Base-by-base conservation (phyloP, 1,140 invertebrate species). In the Saccostrea echinata region DNA sequence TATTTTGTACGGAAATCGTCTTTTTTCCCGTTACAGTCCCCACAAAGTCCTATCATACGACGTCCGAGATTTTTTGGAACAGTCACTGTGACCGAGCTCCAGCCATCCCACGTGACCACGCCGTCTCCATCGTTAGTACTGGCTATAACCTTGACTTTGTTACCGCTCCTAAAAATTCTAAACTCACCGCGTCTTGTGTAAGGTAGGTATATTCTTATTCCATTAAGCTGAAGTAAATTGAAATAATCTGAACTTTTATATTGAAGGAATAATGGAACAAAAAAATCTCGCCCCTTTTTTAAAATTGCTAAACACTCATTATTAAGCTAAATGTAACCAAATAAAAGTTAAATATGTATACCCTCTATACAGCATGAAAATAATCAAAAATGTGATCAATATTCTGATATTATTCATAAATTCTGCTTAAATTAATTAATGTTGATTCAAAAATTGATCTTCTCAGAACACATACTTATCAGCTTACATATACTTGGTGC, bases 1-100 rank as follows among this genome's bases (percentile, higher is more conserved):
- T 86, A 30, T 51, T 43, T 81, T 11, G 84, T 84, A 9, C 53
- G 35, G 4, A 71, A 24, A 84, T 96, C 95, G 91, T 98, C 89
- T 33, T 61, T 33, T 13, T 80, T 88, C 16, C 90, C 90, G 85
- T 92, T 98, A 94, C 97, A 98, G 93, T 98, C 98, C 0, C 98
- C 98, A 93, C 98, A 99, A 0, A 99, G 94, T 35, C 98, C 98
- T 92, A 97, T 98, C 11, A 98, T 92, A 88, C 96, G 96, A 18
- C 96, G 96, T 93, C 97, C 97, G 94, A 97, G 98, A 0, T 95
- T 95, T 9, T 97, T 96, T 0, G 98, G 97, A n/a, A 97, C 97
- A 0, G 97, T 97, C 0, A 99, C 97, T 11, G 84, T 53, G 16
- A 86, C 89, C 11, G 86, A 80, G 3, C 81, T 61, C n/a, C 81